Percentiles rank a stretch among this genome's conserved stretches.
Conservation (phyloP, 2,113 vertebrate genomes). For the Lampris incognitus region DNA sequence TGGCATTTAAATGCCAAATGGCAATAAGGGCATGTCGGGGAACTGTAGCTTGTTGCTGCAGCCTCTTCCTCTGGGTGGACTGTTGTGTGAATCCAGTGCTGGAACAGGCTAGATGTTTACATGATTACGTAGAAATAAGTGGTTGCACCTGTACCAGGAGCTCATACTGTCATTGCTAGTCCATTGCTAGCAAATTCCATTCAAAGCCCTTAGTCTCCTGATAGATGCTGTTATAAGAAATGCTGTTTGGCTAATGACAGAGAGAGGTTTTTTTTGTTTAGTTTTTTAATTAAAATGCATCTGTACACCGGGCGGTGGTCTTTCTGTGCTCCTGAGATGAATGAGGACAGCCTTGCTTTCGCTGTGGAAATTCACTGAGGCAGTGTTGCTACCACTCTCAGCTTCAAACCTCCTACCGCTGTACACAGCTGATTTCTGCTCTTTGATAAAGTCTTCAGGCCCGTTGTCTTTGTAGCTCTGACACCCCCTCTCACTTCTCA, state of each 20-base stretch:
- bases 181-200: slow-evolving; percentile 32
- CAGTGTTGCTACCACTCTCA: slow-evolving; percentile 11
- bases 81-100: slow-evolving; percentile 27
- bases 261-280: slow-evolving; percentile 38
- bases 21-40: slow-evolving; percentile 42
- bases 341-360: slow-evolving; percentile 25
- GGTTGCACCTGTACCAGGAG: slow-evolving; percentile 46
- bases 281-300: slow-evolving; percentile 48
- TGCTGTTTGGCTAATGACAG: slow-evolving; percentile 40
- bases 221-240: slow-evolving; percentile 44
- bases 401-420: slow-evolving; percentile 9
- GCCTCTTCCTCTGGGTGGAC: slow-evolving; percentile 42
- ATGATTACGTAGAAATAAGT: slow-evolving; percentile 59
- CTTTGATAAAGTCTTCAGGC: slow-evolving; percentile 40
- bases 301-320: slow-evolving; percentile 18
- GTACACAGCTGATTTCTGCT: slow-evolving; percentile 35
- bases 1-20: slow-evolving; percentile 79
- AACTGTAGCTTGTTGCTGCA: slow-evolving; percentile 55
- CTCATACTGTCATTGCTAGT: slow-evolving; percentile 44
- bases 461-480: slow-evolving; percentile 28
- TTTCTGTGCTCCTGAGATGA: neutral
- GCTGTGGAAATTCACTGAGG: slow-evolving; percentile 22
- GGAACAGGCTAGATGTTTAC: slow-evolving; percentile 7
- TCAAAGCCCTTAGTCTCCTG: slow-evolving; percentile 35
- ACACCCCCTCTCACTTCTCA: slow-evolving; percentile 48